Conservation (phyloP, 2,797 vertebrate species). For the Sebastes trivittatus region DNA sequence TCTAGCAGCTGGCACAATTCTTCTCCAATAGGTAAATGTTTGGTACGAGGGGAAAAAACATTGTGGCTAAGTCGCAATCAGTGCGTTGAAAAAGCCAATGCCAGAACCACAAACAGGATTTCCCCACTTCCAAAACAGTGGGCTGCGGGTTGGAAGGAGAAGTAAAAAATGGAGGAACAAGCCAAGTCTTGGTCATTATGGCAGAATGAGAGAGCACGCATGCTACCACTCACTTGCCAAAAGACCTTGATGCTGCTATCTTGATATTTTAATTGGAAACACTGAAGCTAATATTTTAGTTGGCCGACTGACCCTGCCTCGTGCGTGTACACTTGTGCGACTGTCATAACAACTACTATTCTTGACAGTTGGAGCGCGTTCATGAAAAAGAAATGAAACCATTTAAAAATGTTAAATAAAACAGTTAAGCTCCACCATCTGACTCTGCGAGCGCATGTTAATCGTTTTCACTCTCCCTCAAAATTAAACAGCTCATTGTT, state of each 20-base stretch:
- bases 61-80: slow-evolving; percentile 58
- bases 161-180: slow-evolving; percentile 19
- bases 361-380: slow-evolving; percentile 19
- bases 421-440: slow-evolving; percentile 13
- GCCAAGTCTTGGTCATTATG: slow-evolving; percentile 56
- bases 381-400: neutral
- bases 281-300: slow-evolving; percentile 46
- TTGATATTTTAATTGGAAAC: slow-evolving; percentile 52
- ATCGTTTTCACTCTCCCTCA: slow-evolving; percentile 3
- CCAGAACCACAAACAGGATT: slow-evolving; percentile 78
- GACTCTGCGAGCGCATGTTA: slow-evolving; percentile 7
- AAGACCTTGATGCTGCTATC: slow-evolving; percentile 18
- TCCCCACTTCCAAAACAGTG: slow-evolving; percentile 69
- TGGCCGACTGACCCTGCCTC: slow-evolving; percentile 23
- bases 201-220: slow-evolving; percentile 33
- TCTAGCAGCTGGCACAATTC: slow-evolving; percentile 9
- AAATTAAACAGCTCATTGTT: slow-evolving; percentile 55
- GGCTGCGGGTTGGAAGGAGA: slow-evolving; percentile 54
- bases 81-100: slow-evolving; percentile 36
- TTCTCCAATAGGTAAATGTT: slow-evolving; percentile 64
- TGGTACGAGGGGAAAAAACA: slow-evolving; percentile 38
- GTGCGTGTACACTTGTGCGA: neutral
- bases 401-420: slow-evolving; percentile 31
- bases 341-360: slow-evolving; percentile 37
- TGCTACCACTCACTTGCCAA: slow-evolving; percentile 31